These are phyloP conservation scores for Gari tellinella DNA, from an alignment of 2,888 invertebrate species.

Conservation along the genomic window DNA sequence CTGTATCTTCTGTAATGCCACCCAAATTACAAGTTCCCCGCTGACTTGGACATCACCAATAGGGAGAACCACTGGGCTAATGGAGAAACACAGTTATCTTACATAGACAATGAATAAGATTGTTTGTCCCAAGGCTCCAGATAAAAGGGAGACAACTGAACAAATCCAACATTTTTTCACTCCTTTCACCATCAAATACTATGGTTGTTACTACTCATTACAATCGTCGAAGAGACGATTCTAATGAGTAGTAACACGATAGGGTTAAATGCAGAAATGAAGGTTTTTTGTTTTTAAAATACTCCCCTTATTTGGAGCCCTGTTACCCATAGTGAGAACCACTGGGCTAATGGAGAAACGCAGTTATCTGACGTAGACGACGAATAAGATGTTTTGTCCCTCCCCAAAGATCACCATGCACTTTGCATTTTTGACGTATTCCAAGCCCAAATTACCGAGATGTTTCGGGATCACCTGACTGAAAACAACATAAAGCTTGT, in stretches of 20 bases:
- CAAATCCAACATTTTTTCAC: no score
- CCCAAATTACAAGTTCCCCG: constrained; percentile 13
- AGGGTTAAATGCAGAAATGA: no score
- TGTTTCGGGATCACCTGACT: background rate
- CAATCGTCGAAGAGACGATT: no score
- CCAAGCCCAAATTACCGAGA: background rate
- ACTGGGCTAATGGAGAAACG: constrained; percentile 16
- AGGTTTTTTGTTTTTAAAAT: no score
- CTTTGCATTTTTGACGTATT: background rate
- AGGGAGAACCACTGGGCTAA: constrained; percentile 21
- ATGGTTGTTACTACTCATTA: no score
- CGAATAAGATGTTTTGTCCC: no score
- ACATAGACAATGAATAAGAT: constrained; percentile 10
- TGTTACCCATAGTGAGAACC: constrained; percentile 12
- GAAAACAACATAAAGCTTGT: constrained; percentile 13
- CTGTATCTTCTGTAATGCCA: no score
- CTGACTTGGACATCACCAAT: constrained; percentile 20
- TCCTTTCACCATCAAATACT: no score
- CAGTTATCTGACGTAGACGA: constrained; percentile 2
- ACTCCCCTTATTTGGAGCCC: no score
- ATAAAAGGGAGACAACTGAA: no score
- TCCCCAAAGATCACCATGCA: background rate
- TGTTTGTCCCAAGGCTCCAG: no score
- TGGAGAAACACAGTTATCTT: background rate
- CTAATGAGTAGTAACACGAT: no score